Percentiles rank a stretch among this genome's conserved stretches.
Conservation (phyloP, 2,797 vertebrate genomes). For the Balearica regulorum region DNA sequence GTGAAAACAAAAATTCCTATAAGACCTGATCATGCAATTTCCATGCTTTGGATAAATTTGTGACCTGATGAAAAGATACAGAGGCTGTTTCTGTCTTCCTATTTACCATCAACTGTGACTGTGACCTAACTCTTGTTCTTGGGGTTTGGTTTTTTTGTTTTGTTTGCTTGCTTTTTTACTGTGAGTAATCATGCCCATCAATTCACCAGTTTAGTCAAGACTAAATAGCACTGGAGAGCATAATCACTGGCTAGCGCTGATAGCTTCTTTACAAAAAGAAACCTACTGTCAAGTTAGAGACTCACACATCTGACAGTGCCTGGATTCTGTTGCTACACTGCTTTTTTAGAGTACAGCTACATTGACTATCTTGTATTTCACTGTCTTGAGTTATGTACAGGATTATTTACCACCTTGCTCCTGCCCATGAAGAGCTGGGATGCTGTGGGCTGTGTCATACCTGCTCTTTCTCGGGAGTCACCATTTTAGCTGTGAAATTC, state of each 20-base stretch:
- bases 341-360: not conserved
- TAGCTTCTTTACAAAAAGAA: not conserved
- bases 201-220: not conserved
- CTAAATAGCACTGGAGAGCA: not conserved
- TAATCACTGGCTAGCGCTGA: not conserved
- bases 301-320: too few species aligned
- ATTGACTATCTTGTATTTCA: not conserved
- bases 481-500: not conserved
- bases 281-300: not conserved
- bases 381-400: not conserved
- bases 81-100: not conserved
- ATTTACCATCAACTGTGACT: not conserved
- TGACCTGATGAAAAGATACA: not conserved
- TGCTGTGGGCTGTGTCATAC: not conserved
- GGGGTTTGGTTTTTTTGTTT: not conserved
- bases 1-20: not conserved
- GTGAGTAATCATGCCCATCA: not conserved
- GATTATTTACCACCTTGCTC: not conserved
- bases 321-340: not conserved
- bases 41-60: not conserved
- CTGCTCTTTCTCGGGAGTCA: not conserved
- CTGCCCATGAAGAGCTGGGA: not conserved
- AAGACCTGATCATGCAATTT: not conserved
- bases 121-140: not conserved
- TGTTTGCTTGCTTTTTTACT: not conserved